Evolutionary conservation across 2,888 invertebrate species (phyloP), one percentile per base, ranked within the genome.

Genomic region (Hypsopygia costalis): DNA sequence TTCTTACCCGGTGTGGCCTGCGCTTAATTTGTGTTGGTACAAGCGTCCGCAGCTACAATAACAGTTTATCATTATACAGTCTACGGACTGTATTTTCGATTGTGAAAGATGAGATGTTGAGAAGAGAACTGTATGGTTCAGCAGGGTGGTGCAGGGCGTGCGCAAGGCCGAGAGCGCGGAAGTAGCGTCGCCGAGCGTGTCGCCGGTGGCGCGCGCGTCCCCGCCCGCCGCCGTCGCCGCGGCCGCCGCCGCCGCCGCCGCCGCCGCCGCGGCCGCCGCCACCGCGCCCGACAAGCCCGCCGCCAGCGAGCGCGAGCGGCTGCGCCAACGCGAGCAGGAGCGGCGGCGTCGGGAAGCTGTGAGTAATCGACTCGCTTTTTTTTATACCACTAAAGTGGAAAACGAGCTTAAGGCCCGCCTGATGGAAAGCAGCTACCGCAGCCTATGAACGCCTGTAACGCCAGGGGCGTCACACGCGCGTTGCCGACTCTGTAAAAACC

Each of bases 341-440:
- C 90, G 97, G 43, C 91, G 98, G 49, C 91, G 97, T 49, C 91
- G 98, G 49, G 97, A 97, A 90, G 98, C 97, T 74, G 98, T 98
- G 80, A 92, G 94, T 92, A 49, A n/a, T n/a, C n/a, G n/a, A n/a
- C n/a, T n/a, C n/a, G n/a, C n/a, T n/a, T n/a, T n/a, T n/a, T n/a
- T n/a, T n/a, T n/a, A n/a, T n/a, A n/a, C n/a, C n/a, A n/a, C n/a
- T n/a, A n/a, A n/a, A n/a, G n/a, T n/a, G n/a, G n/a, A n/a, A n/a
- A n/a, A n/a, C n/a, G n/a, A n/a, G n/a, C n/a, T n/a, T n/a, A n/a
- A n/a, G n/a, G n/a, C n/a, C n/a, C n/a, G n/a, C n/a, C n/a, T n/a
- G n/a, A n/a, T n/a, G n/a, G n/a, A n/a, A n/a, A n/a, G n/a, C n/a
- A n/a, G n/a, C n/a, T n/a, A n/a, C n/a, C n/a, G n/a, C n/a, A n/a